Evolutionary conservation across 2,888 invertebrate genomes (phyloP), one percentile per base, ranked within the genome.

Genomic region (Amphipoea oculea): DNA sequence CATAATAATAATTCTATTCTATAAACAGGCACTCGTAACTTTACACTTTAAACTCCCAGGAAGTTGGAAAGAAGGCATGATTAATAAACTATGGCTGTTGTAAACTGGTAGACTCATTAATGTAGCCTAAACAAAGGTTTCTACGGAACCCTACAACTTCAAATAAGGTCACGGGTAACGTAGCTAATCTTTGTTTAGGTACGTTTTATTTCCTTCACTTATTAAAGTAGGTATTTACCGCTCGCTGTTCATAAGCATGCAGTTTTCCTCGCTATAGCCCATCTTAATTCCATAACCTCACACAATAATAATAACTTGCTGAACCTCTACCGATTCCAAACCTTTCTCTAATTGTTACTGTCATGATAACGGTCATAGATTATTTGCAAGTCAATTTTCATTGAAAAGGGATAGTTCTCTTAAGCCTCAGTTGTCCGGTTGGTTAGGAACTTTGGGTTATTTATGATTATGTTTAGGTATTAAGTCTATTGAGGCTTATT

Each of bases 271-370:
- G 17, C 7, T 40, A 63, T 4, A 14, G 48, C 48, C 11, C 1
- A 54, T 54, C 9, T 42, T 62, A 60, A 63, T 57, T 12, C 12
- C 40, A 40, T n/a, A 40, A 4, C 1, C 2, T 29, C 42, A 60
- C 0, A 77, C 70, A 69, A 86, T 86, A 71, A 79, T 42, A 66
- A 70, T 75, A 71, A 66, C 40, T 84, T 51, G n/a, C 57, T 45
- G 68, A 36, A 60, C 74, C 74, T 77, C 70, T 70, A 78, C 75
- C 42, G 17, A 63, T 17, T 63, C 42, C 17, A 76, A 69, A 68
- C 85, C 81, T 72, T 73, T 76, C 42, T 45, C 73, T 88, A 84
- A 88, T 86, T 82, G 84, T 76, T 78, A 84, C 65, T 51, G 76
- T 75, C 63, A 65, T 42, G 86, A 82, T 74, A 88, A 81, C 29